phyloP scores from a whole-genome alignment of 2,113 vertebrate genomes.

The Microtus pennsylvanicus region DNA sequence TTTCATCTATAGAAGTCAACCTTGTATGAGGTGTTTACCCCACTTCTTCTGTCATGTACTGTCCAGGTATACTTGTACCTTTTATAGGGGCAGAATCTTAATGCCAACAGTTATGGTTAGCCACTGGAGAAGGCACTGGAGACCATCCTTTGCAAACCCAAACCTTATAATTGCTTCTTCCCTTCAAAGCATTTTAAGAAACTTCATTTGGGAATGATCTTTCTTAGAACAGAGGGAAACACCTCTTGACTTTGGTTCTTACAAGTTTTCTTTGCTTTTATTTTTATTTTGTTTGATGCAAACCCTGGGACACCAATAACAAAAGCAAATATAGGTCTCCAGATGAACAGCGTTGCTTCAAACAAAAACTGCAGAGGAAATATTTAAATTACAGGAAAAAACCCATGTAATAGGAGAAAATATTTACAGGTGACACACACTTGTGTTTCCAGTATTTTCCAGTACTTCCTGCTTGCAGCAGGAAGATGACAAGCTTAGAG shows the following conservation, averaged over 20 bases:
- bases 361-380: not conserved
- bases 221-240: not conserved
- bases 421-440: not conserved
- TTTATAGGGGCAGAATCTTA: not conserved
- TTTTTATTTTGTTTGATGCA: not conserved
- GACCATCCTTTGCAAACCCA: not conserved
- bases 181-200: not conserved
- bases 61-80: not conserved
- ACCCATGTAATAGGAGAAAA: not conserved
- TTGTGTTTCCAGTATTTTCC: not conserved
- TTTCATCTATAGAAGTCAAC: not conserved
- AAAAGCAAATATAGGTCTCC: not conserved
- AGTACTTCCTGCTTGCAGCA: not conserved
- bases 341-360: not conserved
- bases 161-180: not conserved
- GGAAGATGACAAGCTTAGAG: not conserved
- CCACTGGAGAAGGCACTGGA: not conserved
- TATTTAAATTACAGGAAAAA: not conserved
- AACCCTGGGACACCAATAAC: not conserved
- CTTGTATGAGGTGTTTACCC: not conserved
- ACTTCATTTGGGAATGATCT: not conserved
- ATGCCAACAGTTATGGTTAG: not conserved
- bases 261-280: not conserved
- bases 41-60: not conserved
- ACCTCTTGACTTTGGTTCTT: not conserved